Evolutionary conservation across 2,888 invertebrate species (phyloP), one percentile per base, ranked within the genome.

Genomic region (Ommatoiulus sabulosus): DNA sequence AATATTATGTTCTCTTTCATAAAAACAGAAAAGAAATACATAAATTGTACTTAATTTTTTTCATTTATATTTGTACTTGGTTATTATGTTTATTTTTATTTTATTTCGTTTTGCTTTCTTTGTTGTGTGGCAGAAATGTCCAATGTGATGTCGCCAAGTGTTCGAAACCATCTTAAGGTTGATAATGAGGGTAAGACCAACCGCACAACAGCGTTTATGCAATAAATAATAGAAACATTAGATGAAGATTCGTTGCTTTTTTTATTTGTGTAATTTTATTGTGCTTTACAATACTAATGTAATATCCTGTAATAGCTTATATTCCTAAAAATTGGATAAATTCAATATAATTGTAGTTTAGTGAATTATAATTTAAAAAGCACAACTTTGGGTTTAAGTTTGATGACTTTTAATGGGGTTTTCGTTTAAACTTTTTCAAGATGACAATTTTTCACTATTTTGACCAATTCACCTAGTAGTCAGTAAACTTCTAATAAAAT

Each of bases 91-190:
- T 44, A 15, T 87, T 48, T 57, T 80, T 84, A 72, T 46, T 89
- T 48, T 88, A 48, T 89, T 88, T 88, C 57, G 17, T 88, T 89
- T 35, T 85, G 44, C 63, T 44, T 44, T 88, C 44, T 44, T 87
- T 80, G 17, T 87, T 46, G 43, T 44, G 72, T 44, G 93, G 94
- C 94, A 95, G 95, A 94, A 95, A 95, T 94, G 95, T 95, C 94
- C 95, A 94, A 94, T 95, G 96, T 93, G 94, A 95, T 96, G 94
- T 95, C 95, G 94, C 95, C 95, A 92, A 94, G 95, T 94, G 96
- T 96, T 93, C 95, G 95, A 94, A 95, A 95, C 93, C 96, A 96
- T 95, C 95, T 96, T 94, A 96, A 96, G 94, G 95, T 95, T 93
- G 96, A 96, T 94, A 95, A 94, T 94, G 95, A 95, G 94, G 96